Percentiles rank a stretch among this genome's conserved stretches.
Evolutionary conservation across 2,113 vertebrate species (phyloP).

Genomic region (Eubucco bourcierii): DNA sequence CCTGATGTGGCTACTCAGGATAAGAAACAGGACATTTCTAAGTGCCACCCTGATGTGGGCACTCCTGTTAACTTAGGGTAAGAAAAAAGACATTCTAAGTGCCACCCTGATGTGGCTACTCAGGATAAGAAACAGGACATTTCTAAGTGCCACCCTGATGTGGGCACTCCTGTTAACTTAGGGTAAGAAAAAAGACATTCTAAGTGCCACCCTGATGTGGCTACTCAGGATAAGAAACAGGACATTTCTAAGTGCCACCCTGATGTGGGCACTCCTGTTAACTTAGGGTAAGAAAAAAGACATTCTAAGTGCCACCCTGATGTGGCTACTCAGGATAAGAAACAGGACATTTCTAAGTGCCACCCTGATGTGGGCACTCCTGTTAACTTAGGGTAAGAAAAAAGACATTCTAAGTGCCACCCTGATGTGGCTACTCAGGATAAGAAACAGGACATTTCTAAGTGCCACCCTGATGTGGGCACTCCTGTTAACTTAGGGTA

Average conservation of each 20-base stretch:
- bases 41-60: not conserved
- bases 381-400: too few species aligned
- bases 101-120: not conserved
- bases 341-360: too few species aligned
- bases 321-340: not conserved
- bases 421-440: not conserved
- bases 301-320: too few species aligned
- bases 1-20: not conserved
- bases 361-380: not conserved
- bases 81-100: too few species aligned
- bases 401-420: too few species aligned
- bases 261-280: not conserved
- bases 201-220: too few species aligned
- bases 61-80: not conserved
- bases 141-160: not conserved
- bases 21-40: rapidly evolving
- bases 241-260: too few species aligned
- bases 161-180: too few species aligned
- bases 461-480: too few species aligned
- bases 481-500: rapidly evolving
- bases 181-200: too few species aligned
- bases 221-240: not conserved
- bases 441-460: too few species aligned
- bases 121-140: too few species aligned
- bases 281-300: rapidly evolving